Evolutionary conservation across 2,888 invertebrate species (phyloP), one percentile per base, ranked within the genome.

Genomic region (Laothoe populi): DNA sequence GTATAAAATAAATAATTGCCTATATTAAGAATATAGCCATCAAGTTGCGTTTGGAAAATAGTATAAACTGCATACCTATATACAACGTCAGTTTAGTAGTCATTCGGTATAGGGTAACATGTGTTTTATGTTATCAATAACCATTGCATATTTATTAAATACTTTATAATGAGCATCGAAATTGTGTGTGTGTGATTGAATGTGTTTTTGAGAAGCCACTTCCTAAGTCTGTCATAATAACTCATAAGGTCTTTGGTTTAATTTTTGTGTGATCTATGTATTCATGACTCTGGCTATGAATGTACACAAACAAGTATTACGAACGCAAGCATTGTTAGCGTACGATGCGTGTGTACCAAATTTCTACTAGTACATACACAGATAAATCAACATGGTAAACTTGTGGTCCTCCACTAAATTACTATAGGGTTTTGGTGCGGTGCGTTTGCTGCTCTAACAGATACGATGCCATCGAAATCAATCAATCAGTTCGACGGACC

Each of bases 401-500:
- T 72, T 77, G 75, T 67, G 77, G 75, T 75, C 78, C 79, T 84
- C 82, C 81, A 82, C 83, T 84, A 84, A 87, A 86, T 83, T 82
- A 77, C 76, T 77, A 73, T 75, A 78, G 81, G 78, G 77, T 79
- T n/a, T 77, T 83, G 80, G 79, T 78, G 79, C 77, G 81, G 80
- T 78, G 75, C 81, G 82, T 84, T 87, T 79, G 84, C 86, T 87
- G 79, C 79, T 73, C 79, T 83, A 84, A 86, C 84, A 81, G 81
- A 82, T 83, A 84, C 83, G 82, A 83, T 82, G 79, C 79, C 78
- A 74, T 75, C 78, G 79, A 86, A 90, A 86, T 86, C 88, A 90
- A 92, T 92, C 92, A 88, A 90, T 92, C 90, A 88, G 86, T 71
- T 75, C 82, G 80, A 62, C 74, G 82, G 81, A 90, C 84, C 89